Evolutionary conservation across 2,797 vertebrate species (phyloP), one percentile per base, ranked within the genome.

Genomic region (Coregonus ussuriensis): DNA sequence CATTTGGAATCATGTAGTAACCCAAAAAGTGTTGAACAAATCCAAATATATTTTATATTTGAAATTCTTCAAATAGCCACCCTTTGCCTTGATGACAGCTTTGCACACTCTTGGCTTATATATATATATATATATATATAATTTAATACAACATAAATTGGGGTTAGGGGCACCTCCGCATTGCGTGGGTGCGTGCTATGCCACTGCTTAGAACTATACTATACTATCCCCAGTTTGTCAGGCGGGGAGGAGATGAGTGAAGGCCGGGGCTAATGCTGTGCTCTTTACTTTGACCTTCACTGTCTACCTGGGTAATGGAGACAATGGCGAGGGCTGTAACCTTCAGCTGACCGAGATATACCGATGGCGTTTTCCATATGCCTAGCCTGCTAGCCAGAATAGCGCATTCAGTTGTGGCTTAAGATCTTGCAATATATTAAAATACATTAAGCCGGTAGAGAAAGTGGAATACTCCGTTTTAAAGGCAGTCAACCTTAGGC

Each of bases 261-360:
- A 74, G 75, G 72, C 81, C 75, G 41, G 13, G 71, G 75, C 78
- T 84, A 70, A 13, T 65, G 85, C 66, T 35, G 54, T 69, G 53
- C 82, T 89, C 87, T 91, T 92, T 91, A 91, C 90, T 84, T 91
- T 92, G 89, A 92, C 90, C 89, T 92, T 92, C 90, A 83, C 83
- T 82, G 83, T 88, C 82, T 84, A 66, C 74, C 62, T 47, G 76
- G 77, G 76, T 87, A 84, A 88, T 84, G 81, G 72, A 85, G 81
- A 75, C 80, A 52, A 41, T n/a, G 18, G 68, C 18, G 66, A 78
- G 79, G 81, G 82, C 78, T 66, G 75, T 76, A 84, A 71, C 82
- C 78, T 86, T 79, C 82, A 82, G 65, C 35, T 66, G 25, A 11
- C 74, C n/a, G 53, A 71, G 74, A 31, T 70, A 70, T 51, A 71